Evolutionary conservation across 2,888 invertebrate species (phyloP), one percentile per base, ranked within the genome.

Genomic region (Notodonta ziczac): DNA sequence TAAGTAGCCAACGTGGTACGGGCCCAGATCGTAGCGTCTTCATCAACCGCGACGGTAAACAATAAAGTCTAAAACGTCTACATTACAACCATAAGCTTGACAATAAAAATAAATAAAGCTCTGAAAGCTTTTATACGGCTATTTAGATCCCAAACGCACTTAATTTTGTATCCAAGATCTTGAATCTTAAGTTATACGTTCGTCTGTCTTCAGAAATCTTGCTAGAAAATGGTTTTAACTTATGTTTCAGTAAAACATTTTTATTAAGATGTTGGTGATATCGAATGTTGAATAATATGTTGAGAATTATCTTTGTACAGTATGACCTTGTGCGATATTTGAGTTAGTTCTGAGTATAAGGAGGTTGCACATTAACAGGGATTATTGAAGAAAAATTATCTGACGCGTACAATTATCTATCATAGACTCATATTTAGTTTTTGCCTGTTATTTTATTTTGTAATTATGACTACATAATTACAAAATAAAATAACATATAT

Each of bases 111-210:
- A 46, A 46, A 46, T 46, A 46, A 46, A 46, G n/a, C 46, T 2
- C 46, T 46, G n/a, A 46, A 46, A 46, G 46, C 46, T 46, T 46
- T n/a, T 46, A 46, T 46, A n/a, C 46, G 46, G 46, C 46, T n/a
- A n/a, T 46, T 46, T 46, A 46, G n/a, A 46, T n/a, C 13, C 13
- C 46, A 46, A 46, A 46, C 46, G 46, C 5, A 46, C 46, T 46
- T 46, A 46, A 46, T 46, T 46, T 46, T 46, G 46, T 46, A 46
- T 46, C 13, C 4, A 46, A 46, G 46, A 46, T 42, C 46, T 46
- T 46, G n/a, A 46, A 6, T n/a, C 13, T 46, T 44, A 46, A 46
- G 46, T 46, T n/a, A n/a, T 46, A 46, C 46, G 5, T 46, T n/a
- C 46, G n/a, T 46, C 46, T 46, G 1, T n/a, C 35, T 35, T 0